Evolutionary conservation across 2,797 vertebrate species (phyloP), one percentile per base, ranked within the genome.

Genomic region (Cryptoblepharus egeriae): DNA sequence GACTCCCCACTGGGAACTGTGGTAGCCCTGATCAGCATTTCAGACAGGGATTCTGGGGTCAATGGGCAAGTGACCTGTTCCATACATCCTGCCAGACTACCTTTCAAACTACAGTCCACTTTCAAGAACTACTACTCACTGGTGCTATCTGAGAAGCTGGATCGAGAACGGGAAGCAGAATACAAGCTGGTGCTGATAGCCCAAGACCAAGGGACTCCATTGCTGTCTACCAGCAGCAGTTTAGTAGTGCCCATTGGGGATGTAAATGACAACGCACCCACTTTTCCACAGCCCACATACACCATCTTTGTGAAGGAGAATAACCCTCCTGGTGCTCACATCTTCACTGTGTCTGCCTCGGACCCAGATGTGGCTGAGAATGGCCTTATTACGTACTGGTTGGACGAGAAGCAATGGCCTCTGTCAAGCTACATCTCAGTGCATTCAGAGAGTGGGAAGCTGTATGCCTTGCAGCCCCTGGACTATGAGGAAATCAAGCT

Each of bases 401-500:
- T 97, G 72, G 94, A 96, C 55, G 96, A 95, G 77, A 95, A 96
- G 88, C 96, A 95, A 2, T 95, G 97, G 70, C 95, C 96, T 5
- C 90, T 97, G 7, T 94, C 95, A 16, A 97, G 96, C 74, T 97
- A 96, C 0, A 94, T 97, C 73, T 94, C 95, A 35, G 93, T 97
- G 85, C 97, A 95, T 88, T 93, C 96, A 16, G 92, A 95, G 69
- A 96, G 94, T 74, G 97, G 97, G 32, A 95, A 96, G 84, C 95
- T 96, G 32, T 97, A 96, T 37, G 96, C 96, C 11, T 90, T 97
- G 65, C 94, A 94, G 76, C 93, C 97, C 5, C 96, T 97, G 73
- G 97, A 97, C 91, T 97, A 96, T 85, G 97, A 97, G 90, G 97
- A 96, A 76, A 89, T 97, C 65, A 91, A 94, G 65, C 95, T 96